Conservation (phyloP, 2,888 invertebrate species). For the Plebejus argus region DNA sequence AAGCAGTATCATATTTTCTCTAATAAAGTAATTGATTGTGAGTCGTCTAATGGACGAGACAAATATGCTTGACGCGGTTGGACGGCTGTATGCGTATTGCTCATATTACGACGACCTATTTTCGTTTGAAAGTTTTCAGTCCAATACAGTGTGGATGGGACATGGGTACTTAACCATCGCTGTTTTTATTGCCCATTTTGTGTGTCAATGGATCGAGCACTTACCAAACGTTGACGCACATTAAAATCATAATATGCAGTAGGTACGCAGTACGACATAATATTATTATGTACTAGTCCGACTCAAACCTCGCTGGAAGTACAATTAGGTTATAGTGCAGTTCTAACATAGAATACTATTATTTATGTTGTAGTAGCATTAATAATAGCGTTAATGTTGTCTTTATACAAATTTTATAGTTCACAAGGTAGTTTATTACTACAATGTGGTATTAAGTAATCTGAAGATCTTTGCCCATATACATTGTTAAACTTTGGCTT, state of each 20-base stretch:
- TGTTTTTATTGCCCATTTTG: constrained; percentile 50
- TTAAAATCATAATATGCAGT: constrained; percentile 26
- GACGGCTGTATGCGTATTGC: constrained; percentile 41
- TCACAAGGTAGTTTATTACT: too few relatives aligned
- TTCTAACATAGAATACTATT: too few relatives aligned
- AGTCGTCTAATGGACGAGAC: constrained; percentile 50
- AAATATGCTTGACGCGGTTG: constrained; percentile 49
- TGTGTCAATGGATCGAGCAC: constrained; percentile 38
- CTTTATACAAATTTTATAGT: too few relatives aligned
- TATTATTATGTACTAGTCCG: too few relatives aligned
- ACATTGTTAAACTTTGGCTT: too few relatives aligned
- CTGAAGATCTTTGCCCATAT: too few relatives aligned
- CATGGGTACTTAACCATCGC: constrained; percentile 32
- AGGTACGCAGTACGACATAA: not conserved
- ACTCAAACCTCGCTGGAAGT: too few relatives aligned
- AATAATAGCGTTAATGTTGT: too few relatives aligned
- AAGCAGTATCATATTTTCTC: constrained; percentile 38
- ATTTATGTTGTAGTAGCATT: too few relatives aligned
- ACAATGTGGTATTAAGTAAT: too few relatives aligned
- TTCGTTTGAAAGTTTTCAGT: constrained; percentile 3
- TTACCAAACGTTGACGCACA: constrained; percentile 31
- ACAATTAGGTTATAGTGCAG: too few relatives aligned
- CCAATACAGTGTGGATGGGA: not conserved
- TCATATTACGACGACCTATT: constrained; percentile 41
- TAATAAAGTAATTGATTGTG: constrained; percentile 46